Evolutionary conservation across 2,113 vertebrate species (phyloP).

Genomic region (Nothobranchius kuhntae): DNA sequence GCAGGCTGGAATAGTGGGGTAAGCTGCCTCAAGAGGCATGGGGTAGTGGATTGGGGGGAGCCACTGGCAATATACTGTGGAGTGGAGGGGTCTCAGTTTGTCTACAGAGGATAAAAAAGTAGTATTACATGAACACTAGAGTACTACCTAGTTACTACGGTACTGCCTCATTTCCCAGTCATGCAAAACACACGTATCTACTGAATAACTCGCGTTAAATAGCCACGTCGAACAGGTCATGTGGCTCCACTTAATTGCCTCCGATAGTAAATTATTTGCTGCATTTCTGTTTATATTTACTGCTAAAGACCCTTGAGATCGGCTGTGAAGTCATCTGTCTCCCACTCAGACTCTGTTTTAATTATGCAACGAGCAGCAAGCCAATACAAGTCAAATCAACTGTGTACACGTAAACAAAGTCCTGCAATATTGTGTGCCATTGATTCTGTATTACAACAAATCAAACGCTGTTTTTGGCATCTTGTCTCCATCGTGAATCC

Average conservation of each 20-base stretch:
- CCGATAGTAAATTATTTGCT: slow-evolving; percentile 54
- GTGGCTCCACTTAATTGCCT: slow-evolving; percentile 40
- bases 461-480: background rate
- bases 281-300: slow-evolving; percentile 52
- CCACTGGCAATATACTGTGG: slow-evolving; percentile 38
- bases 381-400: background rate
- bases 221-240: slow-evolving; percentile 50
- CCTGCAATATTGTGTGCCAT: background rate
- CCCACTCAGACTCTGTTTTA: slow-evolving; percentile 32
- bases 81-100: slow-evolving; percentile 3
- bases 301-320: slow-evolving; percentile 27
- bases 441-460: background rate
- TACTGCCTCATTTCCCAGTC: slow-evolving; percentile 33
- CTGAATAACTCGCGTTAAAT: slow-evolving; percentile 57
- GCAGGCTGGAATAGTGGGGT: slow-evolving; percentile 16
- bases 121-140: slow-evolving; percentile 7
- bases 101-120: slow-evolving; percentile 22
- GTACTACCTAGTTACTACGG: slow-evolving; percentile 13
- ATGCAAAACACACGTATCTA: slow-evolving; percentile 13
- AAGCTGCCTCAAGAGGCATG: slow-evolving; percentile 44
- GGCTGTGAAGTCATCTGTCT: slow-evolving; percentile 10
- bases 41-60: slow-evolving; percentile 27
- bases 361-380: slow-evolving; percentile 24
- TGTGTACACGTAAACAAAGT: too few relatives aligned
- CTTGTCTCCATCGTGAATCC: background rate